phyloP scores from a whole-genome alignment of 92 coral and sea anemone species.

The Epizoanthus ramosus region DNA sequence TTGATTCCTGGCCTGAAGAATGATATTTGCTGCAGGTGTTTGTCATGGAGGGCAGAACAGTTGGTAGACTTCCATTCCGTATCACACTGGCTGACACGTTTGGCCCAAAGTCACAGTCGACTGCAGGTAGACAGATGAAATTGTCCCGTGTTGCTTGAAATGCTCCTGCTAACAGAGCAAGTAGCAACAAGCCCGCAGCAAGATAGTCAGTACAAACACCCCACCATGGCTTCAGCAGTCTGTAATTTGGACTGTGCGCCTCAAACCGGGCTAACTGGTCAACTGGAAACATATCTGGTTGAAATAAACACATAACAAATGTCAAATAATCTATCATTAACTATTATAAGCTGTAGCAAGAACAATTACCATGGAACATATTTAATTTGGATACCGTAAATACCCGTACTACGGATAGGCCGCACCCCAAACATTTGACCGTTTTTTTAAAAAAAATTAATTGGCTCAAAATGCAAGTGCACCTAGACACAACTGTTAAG shows the following conservation, averaged over 20 bases:
- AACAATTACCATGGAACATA: no score
- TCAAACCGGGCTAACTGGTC: slow-evolving; percentile 38
- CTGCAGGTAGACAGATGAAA: slow-evolving; percentile 57
- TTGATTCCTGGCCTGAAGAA: not conserved
- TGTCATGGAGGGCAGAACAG: not conserved
- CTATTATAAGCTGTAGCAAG: no score
- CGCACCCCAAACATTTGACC: no score
- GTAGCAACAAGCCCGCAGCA: slow-evolving; percentile 22
- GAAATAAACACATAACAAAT: not conserved
- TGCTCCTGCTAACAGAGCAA: slow-evolving; percentile 46
- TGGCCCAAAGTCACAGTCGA: slow-evolving; percentile 39
- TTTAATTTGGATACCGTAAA: no score
- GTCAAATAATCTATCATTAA: no score
- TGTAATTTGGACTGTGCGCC: slow-evolving; percentile 35
- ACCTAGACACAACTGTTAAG: no score
- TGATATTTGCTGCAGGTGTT: slow-evolving; percentile 6
- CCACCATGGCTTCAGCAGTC: slow-evolving; percentile 62
- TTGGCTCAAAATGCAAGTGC: no score
- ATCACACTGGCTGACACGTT: not conserved
- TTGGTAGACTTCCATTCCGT: not conserved
- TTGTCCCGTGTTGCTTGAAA: slow-evolving; percentile 45
- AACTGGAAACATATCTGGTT: slow-evolving; percentile 39
- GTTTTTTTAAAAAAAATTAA: no score
- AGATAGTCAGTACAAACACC: slow-evolving; percentile 50
- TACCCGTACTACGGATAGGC: no score